A percentile compares a stretch with the other conserved stretches of the same genome.
Conservation (phyloP, 2,888 invertebrate species). For the Caenorhabditis sinica region DNA sequence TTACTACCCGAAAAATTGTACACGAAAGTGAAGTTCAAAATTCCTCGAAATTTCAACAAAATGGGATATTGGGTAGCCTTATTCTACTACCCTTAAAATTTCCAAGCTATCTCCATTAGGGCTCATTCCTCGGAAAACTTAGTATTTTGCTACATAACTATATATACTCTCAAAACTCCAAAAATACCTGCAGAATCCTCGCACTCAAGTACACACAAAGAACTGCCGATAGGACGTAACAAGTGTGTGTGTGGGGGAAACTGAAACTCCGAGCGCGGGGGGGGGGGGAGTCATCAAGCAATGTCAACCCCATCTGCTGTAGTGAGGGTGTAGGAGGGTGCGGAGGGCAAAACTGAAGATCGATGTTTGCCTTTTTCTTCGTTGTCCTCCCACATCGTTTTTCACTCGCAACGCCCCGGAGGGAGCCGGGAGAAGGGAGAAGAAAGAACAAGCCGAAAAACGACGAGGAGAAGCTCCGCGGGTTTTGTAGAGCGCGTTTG, state of each 20-base stretch:
- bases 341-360: conserved; percentile 12
- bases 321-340: not conserved
- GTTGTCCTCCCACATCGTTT: conserved; percentile 12
- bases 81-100: too few species aligned
- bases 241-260: not conserved
- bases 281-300: conserved; percentile 13
- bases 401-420: not conserved
- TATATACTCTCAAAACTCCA: not conserved
- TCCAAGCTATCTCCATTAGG: too few species aligned
- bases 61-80: too few species aligned
- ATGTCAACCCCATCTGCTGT: not conserved
- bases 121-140: too few species aligned
- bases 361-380: conserved; percentile 20
- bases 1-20: too few species aligned
- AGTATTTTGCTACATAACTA: too few species aligned
- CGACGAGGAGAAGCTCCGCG: not conserved
- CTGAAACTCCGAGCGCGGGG: conserved; percentile 4
- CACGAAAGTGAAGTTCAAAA: too few species aligned
- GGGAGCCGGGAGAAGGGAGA: not conserved
- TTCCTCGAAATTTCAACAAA: too few species aligned
- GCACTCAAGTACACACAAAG: not conserved
- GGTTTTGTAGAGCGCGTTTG: conserved; percentile 19
- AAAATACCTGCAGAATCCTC: not conserved
- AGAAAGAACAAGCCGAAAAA: not conserved
- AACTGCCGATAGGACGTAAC: not conserved